phyloP scores from a whole-genome alignment of 2,888 invertebrate genomes.

The Scelioninae gen. 2 region DNA sequence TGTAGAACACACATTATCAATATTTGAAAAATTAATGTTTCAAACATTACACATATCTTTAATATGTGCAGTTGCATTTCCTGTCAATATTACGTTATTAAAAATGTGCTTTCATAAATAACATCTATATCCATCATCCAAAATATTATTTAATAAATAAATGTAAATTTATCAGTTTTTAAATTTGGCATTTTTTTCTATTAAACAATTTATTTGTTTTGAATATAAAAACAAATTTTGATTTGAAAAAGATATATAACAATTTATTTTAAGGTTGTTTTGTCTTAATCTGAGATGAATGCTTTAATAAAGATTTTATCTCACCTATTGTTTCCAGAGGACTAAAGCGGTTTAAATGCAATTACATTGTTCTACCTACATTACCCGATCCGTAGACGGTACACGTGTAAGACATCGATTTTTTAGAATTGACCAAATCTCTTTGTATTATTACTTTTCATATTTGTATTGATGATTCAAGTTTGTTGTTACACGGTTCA shows the following conservation, averaged over 20 bases:
- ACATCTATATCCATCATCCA: no score
- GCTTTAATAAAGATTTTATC: conserved; percentile 1
- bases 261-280: no score
- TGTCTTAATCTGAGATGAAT: neutral
- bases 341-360: neutral
- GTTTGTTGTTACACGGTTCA: conserved; percentile 49
- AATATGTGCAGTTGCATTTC: no score
- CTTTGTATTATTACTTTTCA: conserved; percentile 15
- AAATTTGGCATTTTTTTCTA: no score
- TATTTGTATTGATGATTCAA: conserved; percentile 17
- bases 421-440: conserved; percentile 7
- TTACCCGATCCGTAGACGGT: neutral
- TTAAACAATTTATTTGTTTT: no score
- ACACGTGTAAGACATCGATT: conserved; percentile 28
- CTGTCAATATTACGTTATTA: no score
- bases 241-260: no score
- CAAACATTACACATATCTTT: no score
- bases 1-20: conserved; percentile 14
- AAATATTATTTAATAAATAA: no score
- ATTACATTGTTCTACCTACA: neutral
- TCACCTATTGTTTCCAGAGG: neutral
- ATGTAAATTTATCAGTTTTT: no score
- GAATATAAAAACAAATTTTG: no score
- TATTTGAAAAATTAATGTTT: neutral
- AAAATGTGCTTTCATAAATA: no score